These are phyloP conservation scores for Caenorhabditis sulstoni DNA, from an alignment of 2,888 invertebrate species.

Conservation along the genomic window DNA sequence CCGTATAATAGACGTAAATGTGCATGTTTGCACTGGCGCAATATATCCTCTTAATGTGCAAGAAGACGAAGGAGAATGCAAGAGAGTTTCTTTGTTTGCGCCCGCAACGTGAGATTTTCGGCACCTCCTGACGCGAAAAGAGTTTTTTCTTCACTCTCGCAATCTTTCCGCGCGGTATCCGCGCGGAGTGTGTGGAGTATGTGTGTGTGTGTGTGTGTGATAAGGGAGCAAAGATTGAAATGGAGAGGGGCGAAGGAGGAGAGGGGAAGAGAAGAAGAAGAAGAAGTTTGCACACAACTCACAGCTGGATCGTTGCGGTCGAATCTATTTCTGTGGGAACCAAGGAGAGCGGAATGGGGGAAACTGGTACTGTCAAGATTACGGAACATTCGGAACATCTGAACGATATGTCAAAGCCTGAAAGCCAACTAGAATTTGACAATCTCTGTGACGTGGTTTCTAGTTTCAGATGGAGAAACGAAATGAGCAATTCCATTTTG, in stretches of 20 bases:
- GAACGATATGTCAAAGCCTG: neutral
- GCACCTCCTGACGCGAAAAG: slow-evolving; percentile 27
- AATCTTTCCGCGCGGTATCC: slow-evolving; percentile 33
- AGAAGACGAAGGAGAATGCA: slow-evolving; percentile 9
- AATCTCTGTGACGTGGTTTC: neutral
- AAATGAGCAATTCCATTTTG: no score
- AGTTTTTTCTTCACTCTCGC: slow-evolving; percentile 20
- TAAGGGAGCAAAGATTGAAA: slow-evolving; percentile 48
- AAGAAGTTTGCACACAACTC: neutral
- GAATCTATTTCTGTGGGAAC: no score
- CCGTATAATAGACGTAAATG: slow-evolving; percentile 59
- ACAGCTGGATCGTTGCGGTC: no score
- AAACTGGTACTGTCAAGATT: slow-evolving; percentile 29
- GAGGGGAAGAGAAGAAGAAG: neutral
- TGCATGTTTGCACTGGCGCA: slow-evolving; percentile 57
- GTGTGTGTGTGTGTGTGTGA: slow-evolving; percentile 14
- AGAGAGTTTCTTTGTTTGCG: slow-evolving; percentile 36
- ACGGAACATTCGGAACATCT: neutral
- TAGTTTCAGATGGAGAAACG: neutral
- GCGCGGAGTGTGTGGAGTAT: slow-evolving; percentile 1
- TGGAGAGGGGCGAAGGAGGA: neutral
- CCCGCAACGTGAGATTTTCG: slow-evolving; percentile 48
- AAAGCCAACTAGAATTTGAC: neutral
- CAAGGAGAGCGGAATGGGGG: neutral
- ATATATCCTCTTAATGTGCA: slow-evolving; percentile 57